These are phyloP conservation scores for Antitype chi DNA, from an alignment of 2,888 invertebrate species.

Conservation along the genomic window DNA sequence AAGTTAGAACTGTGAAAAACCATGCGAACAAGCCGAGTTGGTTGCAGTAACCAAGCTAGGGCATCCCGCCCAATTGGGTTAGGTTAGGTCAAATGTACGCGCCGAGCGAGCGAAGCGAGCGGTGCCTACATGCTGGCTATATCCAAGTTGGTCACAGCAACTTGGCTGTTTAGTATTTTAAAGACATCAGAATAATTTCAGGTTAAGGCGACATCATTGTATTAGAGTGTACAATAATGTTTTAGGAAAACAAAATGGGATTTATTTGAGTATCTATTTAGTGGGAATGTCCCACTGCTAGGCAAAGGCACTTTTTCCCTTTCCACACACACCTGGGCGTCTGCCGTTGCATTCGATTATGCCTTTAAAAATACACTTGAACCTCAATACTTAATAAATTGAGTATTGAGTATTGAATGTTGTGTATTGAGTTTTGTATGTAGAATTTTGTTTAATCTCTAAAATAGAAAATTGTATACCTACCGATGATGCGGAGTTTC, in stretches of 20 bases:
- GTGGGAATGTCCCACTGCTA: too few relatives aligned
- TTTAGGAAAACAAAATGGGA: not conserved
- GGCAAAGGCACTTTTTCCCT: too few relatives aligned
- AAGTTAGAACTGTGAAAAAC: not conserved
- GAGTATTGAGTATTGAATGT: too few relatives aligned
- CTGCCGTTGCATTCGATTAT: too few relatives aligned
- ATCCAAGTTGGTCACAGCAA: not conserved
- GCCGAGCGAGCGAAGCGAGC: not conserved
- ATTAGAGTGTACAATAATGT: not conserved
- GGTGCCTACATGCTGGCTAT: not conserved
- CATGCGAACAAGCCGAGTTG: not conserved
- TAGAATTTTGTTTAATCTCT: not conserved
- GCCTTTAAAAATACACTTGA: not conserved
- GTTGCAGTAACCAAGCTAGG: not conserved
- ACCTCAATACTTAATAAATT: too few relatives aligned
- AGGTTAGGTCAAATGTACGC: not conserved
- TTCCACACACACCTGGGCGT: too few relatives aligned
- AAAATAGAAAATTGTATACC: not conserved
- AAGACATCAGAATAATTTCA: not conserved
- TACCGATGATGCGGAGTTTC: not conserved
- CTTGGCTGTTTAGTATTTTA: not conserved
- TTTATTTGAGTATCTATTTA: not conserved
- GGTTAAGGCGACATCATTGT: not conserved
- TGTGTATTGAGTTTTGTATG: too few relatives aligned
- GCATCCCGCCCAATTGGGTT: not conserved